phyloP scores from a whole-genome alignment of 2,113 vertebrate species.

The Morone saxatilis region DNA sequence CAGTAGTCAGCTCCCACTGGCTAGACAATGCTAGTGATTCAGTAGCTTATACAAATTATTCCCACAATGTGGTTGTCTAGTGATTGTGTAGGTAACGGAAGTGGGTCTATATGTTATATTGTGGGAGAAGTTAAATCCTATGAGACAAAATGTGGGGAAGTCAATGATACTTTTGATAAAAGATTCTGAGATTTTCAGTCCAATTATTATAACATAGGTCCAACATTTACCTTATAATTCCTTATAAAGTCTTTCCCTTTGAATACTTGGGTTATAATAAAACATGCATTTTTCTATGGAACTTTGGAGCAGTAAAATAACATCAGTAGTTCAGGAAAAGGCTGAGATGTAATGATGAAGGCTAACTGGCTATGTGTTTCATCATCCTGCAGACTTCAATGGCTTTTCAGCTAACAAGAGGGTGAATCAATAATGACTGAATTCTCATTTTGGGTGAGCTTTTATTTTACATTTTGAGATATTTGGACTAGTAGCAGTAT shows the following conservation, averaged over 20 bases:
- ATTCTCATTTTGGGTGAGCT: neutral
- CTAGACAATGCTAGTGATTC: constrained; percentile 40
- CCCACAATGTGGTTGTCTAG: neutral
- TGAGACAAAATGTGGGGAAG: neutral
- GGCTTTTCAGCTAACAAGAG: constrained; percentile 4
- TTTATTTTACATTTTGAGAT: constrained; percentile 26
- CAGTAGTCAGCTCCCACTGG: neutral
- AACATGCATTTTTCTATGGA: neutral
- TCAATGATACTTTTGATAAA: neutral
- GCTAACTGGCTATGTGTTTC: constrained; percentile 28
- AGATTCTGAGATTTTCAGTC: neutral
- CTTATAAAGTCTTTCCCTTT: neutral
- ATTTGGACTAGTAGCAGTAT: constrained; percentile 26
- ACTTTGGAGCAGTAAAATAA: neutral
- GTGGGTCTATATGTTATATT: neutral
- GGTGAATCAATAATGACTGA: constrained; percentile 17
- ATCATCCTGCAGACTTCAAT: constrained; percentile 35
- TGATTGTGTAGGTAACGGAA: neutral
- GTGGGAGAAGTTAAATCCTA: neutral
- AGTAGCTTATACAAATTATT: neutral
- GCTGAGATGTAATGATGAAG: neutral
- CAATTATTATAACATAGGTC: neutral
- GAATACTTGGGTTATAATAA: neutral
- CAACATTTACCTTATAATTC: neutral
- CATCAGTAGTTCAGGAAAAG: neutral